phyloP scores from a whole-genome alignment of 2,797 vertebrate species.

The Cryptoblepharus egeriae region DNA sequence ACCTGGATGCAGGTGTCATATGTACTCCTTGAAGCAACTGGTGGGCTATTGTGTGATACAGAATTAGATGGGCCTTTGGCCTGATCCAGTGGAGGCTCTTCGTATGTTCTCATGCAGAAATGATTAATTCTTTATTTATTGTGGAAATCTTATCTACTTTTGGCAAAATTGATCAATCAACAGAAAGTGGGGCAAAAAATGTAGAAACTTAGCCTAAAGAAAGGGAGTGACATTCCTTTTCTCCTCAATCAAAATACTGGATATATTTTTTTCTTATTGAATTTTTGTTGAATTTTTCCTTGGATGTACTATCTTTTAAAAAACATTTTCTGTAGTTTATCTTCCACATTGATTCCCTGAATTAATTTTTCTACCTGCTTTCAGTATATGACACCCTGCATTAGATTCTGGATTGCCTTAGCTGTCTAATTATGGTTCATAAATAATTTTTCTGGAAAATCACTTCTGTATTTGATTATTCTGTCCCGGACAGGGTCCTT shows the following conservation, averaged over 20 bases:
- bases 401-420: background rate
- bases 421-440: background rate
- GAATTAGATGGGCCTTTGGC: too few relatives aligned
- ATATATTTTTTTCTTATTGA: background rate
- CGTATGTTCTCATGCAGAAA: background rate
- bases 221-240: background rate
- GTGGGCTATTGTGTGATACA: too few relatives aligned
- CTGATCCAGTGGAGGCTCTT: too few relatives aligned
- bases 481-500: background rate
- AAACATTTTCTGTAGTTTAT: background rate
- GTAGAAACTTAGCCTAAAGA: background rate
- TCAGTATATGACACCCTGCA: background rate
- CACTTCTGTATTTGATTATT: background rate
- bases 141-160: background rate
- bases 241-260: background rate
- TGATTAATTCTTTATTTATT: background rate
- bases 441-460: background rate
- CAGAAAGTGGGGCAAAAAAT: background rate
- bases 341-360: background rate
- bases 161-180: background rate
- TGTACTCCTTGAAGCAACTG: too few relatives aligned
- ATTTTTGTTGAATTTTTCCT: background rate
- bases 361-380: background rate
- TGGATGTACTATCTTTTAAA: background rate
- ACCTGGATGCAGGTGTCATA: too few relatives aligned